Evolutionary conservation across 1,140 invertebrate species (phyloP), one percentile per base, ranked within the genome.

Genomic region (Hetaerina americana): DNA sequence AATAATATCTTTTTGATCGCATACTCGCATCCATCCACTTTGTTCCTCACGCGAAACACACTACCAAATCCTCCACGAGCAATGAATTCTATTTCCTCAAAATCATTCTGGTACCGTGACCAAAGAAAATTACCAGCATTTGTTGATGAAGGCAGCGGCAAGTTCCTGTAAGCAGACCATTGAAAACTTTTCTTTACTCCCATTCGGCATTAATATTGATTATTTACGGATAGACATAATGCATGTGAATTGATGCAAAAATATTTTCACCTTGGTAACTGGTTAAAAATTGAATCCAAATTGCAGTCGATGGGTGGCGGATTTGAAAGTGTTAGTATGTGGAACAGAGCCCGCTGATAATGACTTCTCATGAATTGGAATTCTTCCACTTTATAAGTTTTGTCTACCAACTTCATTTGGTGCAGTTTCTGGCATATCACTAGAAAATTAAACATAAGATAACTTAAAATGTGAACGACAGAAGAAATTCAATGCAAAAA

Each of bases 1-100:
- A 92, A 87, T 73, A 82, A 82, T 40, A 94, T 89, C 80, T 92
- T 92, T 79, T 94, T 94, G 1, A 94, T 84, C 12, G 92, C 92
- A 84, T 94, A 94, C 74, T 88, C 83, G 15, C 85, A 84, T 18
- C 87, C 86, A 79, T 94, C 92, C 0, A 94, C 77, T 76, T 88
- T 86, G 79, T 93, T 87, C 76, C 82, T 81, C 0, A 85, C 88
- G 80, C 85, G 83, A 72, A 80, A 87, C 15, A 88, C 89, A 74
- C 83, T 81, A 12, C 89, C 89, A 80, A 93, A 93, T 5, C 90
- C 92, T 68, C 92, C 92, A 73, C 83, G 84, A 27, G 88, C 90
- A 68, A 94, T 90, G 72, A 86, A 88, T 49, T 82, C 79, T 18
- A 90, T 74, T 80, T 94, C 91, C 71, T 88, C 84, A 82, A 92